These are phyloP conservation scores for Enteromius argenteus DNA, from an alignment of 2,797 vertebrate genomes.

Conservation along the genomic window DNA sequence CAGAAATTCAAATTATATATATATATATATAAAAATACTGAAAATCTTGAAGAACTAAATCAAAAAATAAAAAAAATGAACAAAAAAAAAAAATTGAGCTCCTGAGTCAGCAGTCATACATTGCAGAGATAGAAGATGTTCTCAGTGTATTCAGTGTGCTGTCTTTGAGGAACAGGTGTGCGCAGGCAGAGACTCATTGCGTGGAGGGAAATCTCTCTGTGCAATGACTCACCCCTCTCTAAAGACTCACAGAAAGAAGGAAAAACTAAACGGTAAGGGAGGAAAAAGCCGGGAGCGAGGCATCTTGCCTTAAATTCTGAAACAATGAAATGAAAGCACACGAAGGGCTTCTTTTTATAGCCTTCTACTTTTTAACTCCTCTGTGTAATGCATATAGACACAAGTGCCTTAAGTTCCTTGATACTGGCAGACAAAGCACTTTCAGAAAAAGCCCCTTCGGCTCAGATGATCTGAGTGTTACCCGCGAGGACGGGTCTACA, in stretches of 20 bases:
- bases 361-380: slow-evolving; percentile 24
- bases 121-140: not conserved
- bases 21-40: not conserved
- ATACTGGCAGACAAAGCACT: slow-evolving; percentile 56
- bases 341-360: slow-evolving; percentile 54
- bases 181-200: not conserved
- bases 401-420: slow-evolving; percentile 51
- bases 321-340: slow-evolving; percentile 56
- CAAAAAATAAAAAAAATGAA: not conserved
- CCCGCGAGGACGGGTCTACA: slow-evolving; percentile 25
- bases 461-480: slow-evolving; percentile 40
- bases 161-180: not conserved
- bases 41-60: not conserved
- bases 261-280: no score
- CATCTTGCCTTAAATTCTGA: slow-evolving; percentile 57
- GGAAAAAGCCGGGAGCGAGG: slow-evolving; percentile 53
- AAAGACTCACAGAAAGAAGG: not conserved
- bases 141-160: not conserved
- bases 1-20: not conserved
- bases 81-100: not conserved
- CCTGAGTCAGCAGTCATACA: slow-evolving; percentile 2
- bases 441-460: slow-evolving; percentile 45
- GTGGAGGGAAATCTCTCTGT: not conserved
- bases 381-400: slow-evolving; percentile 59
- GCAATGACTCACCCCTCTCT: slow-evolving; percentile 16